A percentile compares a stretch with the other conserved stretches of the same genome.
Conservation (phyloP, 1,140 invertebrate species). For the Meloidogyne hapla region DNA sequence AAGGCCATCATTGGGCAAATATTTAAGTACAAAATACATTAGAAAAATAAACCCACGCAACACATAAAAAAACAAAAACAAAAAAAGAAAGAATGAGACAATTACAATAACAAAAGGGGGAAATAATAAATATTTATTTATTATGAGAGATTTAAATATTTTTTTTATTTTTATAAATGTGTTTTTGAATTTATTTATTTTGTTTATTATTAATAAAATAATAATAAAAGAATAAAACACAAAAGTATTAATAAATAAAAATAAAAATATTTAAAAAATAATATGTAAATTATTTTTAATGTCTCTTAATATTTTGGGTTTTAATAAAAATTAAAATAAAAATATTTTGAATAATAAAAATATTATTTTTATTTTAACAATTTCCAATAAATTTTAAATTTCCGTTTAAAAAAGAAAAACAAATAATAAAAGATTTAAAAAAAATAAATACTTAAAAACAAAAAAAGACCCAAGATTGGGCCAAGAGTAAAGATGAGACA, state of each 20-base stretch:
- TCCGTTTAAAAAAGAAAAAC: not conserved
- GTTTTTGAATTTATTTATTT: too few species aligned
- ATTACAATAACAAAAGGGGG: not conserved
- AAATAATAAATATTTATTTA: not conserved
- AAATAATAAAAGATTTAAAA: not conserved
- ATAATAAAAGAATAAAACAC: too few species aligned
- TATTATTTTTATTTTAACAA: not conserved
- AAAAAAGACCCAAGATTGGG: not conserved
- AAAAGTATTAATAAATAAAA: too few species aligned
- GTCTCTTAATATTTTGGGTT: too few species aligned
- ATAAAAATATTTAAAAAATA: too few species aligned
- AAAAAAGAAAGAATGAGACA: not conserved
- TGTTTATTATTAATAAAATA: too few species aligned
- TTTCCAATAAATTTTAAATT: not conserved
- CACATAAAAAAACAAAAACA: not conserved
- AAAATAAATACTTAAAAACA: conserved; percentile 2
- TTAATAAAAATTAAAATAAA: too few species aligned
- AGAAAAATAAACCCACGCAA: not conserved
- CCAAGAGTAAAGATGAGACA: not conserved
- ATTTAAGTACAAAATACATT: not conserved
- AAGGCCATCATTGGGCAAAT: too few species aligned
- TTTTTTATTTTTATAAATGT: too few species aligned
- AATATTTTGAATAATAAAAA: not conserved
- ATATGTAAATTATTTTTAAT: too few species aligned
- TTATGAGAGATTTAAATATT: not conserved